Percentiles rank a stretch among this genome's conserved stretches.
Conservation (phyloP, 2,888 invertebrate species). For the Callimorpha dominula region DNA sequence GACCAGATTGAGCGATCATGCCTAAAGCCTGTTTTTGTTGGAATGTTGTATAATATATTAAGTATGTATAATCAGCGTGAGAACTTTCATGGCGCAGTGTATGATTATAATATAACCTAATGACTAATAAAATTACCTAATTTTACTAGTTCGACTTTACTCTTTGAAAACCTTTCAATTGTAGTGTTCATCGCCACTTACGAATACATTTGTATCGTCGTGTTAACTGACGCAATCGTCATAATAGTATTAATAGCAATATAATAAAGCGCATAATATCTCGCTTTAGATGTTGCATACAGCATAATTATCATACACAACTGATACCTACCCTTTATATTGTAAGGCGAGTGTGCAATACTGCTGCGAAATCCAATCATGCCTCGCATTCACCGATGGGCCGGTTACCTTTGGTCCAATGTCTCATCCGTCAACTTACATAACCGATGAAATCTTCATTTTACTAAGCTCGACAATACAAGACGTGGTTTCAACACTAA, state of each 20-base stretch:
- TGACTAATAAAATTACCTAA: neutral
- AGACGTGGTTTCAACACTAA: constrained; percentile 44
- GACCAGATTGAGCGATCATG: neutral
- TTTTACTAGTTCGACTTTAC: neutral
- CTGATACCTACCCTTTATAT: constrained; percentile 42
- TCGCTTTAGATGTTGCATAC: constrained; percentile 27
- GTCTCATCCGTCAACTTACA: constrained; percentile 56
- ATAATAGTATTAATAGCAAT: constrained; percentile 8
- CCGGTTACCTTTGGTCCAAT: constrained; percentile 54
- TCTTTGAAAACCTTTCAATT: neutral
- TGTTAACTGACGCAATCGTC: constrained; percentile 4
- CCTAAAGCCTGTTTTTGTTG: no score
- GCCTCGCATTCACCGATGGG: constrained; percentile 44
- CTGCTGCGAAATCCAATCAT: constrained; percentile 43
- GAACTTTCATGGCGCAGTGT: neutral
- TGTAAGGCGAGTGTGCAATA: constrained; percentile 37
- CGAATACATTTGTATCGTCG: neutral
- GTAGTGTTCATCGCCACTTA: neutral
- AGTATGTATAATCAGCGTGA: neutral
- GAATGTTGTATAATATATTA: no score
- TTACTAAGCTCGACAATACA: constrained; percentile 36
- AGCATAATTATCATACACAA: constrained; percentile 26
- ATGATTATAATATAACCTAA: neutral
- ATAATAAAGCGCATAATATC: constrained; percentile 28
- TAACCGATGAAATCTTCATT: constrained; percentile 50